Evolutionary conservation across 92 coral and sea anemone species (phyloP).

Genomic region (Porites evermanni): DNA sequence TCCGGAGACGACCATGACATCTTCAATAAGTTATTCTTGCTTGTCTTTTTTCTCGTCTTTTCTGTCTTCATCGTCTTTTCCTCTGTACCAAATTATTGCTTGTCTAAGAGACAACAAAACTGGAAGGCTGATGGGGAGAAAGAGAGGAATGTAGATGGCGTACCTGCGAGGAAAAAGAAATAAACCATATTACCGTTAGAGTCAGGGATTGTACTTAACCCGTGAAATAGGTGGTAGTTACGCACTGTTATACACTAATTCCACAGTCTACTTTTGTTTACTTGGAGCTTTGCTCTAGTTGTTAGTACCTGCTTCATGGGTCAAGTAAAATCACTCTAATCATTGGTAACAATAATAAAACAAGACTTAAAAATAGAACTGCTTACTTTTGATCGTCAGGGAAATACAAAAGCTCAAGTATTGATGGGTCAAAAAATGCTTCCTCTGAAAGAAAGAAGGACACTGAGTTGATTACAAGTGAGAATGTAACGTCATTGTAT

Average conservation of each 20-base stretch:
- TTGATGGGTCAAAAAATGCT: slow-evolving; percentile 97
- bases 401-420: slow-evolving; percentile 89
- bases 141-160: slow-evolving; percentile 95
- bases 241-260: too few relatives aligned
- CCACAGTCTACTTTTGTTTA: too few relatives aligned
- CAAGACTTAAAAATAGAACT: too few relatives aligned
- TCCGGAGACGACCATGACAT: too few relatives aligned
- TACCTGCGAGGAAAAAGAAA: slow-evolving; percentile 61
- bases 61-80: slow-evolving; percentile 25
- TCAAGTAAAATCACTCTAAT: too few relatives aligned
- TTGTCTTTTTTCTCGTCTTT: slow-evolving; percentile 31
- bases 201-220: too few relatives aligned
- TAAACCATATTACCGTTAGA: too few relatives aligned
- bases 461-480: background rate
- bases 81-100: slow-evolving; percentile 81
- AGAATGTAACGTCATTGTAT: too few relatives aligned
- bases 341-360: too few relatives aligned
- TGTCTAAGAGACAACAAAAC: slow-evolving; percentile 78
- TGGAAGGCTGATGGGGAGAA: slow-evolving; percentile 90
- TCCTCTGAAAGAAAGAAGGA: slow-evolving; percentile 72
- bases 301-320: too few relatives aligned
- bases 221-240: too few relatives aligned
- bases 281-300: too few relatives aligned
- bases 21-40: slow-evolving; percentile 4
- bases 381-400: slow-evolving; percentile 99